Evolutionary conservation across 2,888 invertebrate species (phyloP).

Genomic region (Nysson spinosus): DNA sequence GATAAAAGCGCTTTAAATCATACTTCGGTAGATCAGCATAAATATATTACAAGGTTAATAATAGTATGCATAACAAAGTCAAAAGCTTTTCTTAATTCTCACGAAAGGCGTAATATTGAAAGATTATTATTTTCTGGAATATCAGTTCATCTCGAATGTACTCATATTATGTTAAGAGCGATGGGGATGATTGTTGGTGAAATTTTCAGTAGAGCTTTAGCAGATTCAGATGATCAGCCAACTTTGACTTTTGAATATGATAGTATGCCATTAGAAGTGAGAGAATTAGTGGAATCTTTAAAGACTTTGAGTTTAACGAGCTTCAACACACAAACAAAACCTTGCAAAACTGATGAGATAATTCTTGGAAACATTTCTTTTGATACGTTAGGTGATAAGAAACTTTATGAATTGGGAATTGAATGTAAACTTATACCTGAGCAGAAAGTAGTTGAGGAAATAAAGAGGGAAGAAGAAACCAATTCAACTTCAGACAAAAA

Average conservation of each 20-base stretch:
- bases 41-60: constrained; percentile 84
- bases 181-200: constrained; percentile 88
- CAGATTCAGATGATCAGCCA: constrained; percentile 74
- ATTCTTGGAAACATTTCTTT: constrained; percentile 55
- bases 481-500: neutral
- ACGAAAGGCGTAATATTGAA: constrained; percentile 76
- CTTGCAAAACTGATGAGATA: constrained; percentile 10
- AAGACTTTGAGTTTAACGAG: constrained; percentile 49
- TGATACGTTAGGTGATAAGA: constrained; percentile 57
- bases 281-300: constrained; percentile 79
- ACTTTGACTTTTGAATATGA: constrained; percentile 84
- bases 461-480: neutral
- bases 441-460: neutral
- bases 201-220: constrained; percentile 79
- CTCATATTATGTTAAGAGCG: constrained; percentile 81
- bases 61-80: constrained; percentile 73
- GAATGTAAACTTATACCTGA: constrained; percentile 58
- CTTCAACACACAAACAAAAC: neutral
- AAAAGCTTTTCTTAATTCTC: constrained; percentile 55
- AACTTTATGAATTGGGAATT: constrained; percentile 64
- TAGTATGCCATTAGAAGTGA: constrained; percentile 78
- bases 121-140: constrained; percentile 82
- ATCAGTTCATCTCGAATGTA: constrained; percentile 84
- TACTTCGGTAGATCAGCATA: constrained; percentile 84
- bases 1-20: constrained; percentile 82